Percentiles rank a stretch among this genome's conserved stretches.
Evolutionary conservation across 2,113 vertebrate genomes (phyloP).

Genomic region (Neodon shergylaensis): DNA sequence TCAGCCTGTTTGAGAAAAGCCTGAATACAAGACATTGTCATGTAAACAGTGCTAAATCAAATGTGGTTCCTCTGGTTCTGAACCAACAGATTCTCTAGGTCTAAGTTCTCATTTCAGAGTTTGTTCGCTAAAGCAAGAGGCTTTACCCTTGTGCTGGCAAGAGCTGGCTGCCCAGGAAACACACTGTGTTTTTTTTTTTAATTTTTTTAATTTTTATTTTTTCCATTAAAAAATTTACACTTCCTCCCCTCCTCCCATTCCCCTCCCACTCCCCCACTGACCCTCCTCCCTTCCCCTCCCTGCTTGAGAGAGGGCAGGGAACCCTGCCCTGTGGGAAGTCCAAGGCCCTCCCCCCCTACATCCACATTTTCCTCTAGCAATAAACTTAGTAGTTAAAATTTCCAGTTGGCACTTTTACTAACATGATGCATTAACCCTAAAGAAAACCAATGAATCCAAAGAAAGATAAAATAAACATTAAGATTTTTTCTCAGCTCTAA

Average conservation of each 20-base stretch:
- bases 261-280: too few relatives aligned
- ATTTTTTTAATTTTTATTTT: too few relatives aligned
- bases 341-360: too few relatives aligned
- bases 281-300: too few relatives aligned
- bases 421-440: background rate
- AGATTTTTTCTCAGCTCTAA: background rate
- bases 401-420: background rate
- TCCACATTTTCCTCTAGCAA: background rate
- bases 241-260: too few relatives aligned
- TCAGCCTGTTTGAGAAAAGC: background rate
- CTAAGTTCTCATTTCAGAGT: background rate
- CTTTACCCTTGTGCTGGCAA: background rate
- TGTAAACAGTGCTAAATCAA: background rate
- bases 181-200: background rate
- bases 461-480: background rate
- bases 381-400: background rate
- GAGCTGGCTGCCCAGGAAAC: background rate
- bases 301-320: too few relatives aligned
- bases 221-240: too few relatives aligned
- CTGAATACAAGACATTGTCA: background rate
- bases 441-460: constrained; percentile 25
- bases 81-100: background rate
- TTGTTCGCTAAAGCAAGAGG: background rate
- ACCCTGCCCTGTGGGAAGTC: too few relatives aligned
- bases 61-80: background rate